Base-by-base conservation (phyloP, 2,888 invertebrate genomes). In the Drosophila kuntzei region DNA sequence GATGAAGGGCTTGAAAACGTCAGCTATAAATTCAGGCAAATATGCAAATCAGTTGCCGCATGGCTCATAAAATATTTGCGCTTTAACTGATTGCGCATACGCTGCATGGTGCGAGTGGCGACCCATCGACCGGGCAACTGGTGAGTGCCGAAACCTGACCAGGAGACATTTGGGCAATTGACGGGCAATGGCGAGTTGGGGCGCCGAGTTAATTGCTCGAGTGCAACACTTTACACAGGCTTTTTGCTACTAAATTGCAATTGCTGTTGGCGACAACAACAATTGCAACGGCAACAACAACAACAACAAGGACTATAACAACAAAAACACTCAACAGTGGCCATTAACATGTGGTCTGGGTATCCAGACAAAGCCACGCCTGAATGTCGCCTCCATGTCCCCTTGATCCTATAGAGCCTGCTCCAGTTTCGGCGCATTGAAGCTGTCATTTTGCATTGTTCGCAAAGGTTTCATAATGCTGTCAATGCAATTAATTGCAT, bases 401-500 rank as follows among this genome's bases (percentile, higher is more conserved):
- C 14, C 11, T 41, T 27, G 22, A 25, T 22, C 11, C 36, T 16
- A 22, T 29, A 14, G 16, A 41, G 12, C 34, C 36, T 37, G 37
- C 43, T 51, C 51, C 73, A 53, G 53, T 63, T 77, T 63, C 78
- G 68, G 68, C 60, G 69, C 79, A 76, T 79, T 67, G 71, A 50
- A 71, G 63, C 89, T 89, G 87, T 89, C 87, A 85, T 70, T 49
- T 76, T 79, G 76, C 59, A 87, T 89, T 87, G 79, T 70, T 71
- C 69, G 71, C 76, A 76, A 79, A 77, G 72, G 81, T 79, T 75
- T 89, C 85, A 89, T 84, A 83, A 87, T 89, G 87, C 81, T 84
- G 87, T 84, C 85, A 84, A 79, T 85, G 87, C 81, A 85, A 85
- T 85, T 85, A 85, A 85, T 87, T 89, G 81, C 87, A 89, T 74